Evolutionary conservation across 2,888 invertebrate species (phyloP).

Genomic region (Marasmarcha lunaedactyla): DNA sequence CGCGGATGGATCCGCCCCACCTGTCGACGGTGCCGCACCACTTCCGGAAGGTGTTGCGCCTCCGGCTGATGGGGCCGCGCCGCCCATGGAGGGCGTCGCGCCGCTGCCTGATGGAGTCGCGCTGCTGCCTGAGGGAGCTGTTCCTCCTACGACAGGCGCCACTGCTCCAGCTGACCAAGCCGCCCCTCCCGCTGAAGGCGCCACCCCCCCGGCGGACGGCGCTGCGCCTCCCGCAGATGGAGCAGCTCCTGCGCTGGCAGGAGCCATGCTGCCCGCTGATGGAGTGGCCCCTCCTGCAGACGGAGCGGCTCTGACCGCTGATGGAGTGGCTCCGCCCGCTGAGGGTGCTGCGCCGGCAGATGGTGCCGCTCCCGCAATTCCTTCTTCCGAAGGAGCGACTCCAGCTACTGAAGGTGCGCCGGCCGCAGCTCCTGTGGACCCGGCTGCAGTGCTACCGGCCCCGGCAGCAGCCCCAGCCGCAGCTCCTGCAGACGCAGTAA

Average conservation of each 20-base stretch:
- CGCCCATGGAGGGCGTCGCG: slow-evolving; percentile 21
- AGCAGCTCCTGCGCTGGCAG: slow-evolving; percentile 19
- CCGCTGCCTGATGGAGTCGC: slow-evolving; percentile 30
- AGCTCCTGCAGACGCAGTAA: slow-evolving; percentile 15
- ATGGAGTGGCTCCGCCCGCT: slow-evolving; percentile 25
- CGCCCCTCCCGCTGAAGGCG: slow-evolving; percentile 26
- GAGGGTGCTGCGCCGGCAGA: slow-evolving; percentile 25
- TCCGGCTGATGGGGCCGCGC: slow-evolving; percentile 15
- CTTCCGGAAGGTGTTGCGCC: slow-evolving; percentile 10
- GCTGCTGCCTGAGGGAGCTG: slow-evolving; percentile 25
- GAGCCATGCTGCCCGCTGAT: slow-evolving; percentile 37
- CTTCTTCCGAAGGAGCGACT: slow-evolving; percentile 30
- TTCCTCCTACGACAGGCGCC: slow-evolving; percentile 22
- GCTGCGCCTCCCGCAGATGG: slow-evolving; percentile 20
- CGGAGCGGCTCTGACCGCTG: slow-evolving; percentile 24
- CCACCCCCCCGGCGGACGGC: slow-evolving; percentile 30
- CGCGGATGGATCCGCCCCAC: slow-evolving; percentile 10
- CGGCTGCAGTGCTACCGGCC: slow-evolving; percentile 19
- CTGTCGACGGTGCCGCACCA: slow-evolving; percentile 13
- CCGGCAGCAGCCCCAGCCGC: slow-evolving; percentile 18
- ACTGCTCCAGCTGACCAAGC: slow-evolving; percentile 23
- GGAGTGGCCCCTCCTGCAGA: slow-evolving; percentile 28
- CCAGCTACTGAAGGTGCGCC: slow-evolving; percentile 27
- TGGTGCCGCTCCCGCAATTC: slow-evolving; percentile 24
- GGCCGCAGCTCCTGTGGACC: slow-evolving; percentile 17